Evolutionary conservation across 2,888 invertebrate species (phyloP), one percentile per base, ranked within the genome.

Genomic region (Hololepta plana): DNA sequence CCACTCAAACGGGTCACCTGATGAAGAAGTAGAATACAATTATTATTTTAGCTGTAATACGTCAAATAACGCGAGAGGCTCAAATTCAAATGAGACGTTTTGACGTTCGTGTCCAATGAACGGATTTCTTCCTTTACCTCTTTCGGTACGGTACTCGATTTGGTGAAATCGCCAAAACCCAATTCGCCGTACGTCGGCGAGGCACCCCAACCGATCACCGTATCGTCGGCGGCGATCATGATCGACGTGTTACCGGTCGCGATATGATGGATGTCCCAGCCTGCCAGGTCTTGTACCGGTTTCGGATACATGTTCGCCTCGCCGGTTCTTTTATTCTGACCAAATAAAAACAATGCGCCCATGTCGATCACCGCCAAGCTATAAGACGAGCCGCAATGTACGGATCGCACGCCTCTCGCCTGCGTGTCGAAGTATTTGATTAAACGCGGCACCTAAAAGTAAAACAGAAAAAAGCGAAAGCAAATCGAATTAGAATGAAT

Each of bases 241-340:
- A 81, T 70, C 14, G 84, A 85, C 1, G 84, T 85, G 46, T 75
- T 71, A 31, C 79, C 76, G 27, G 82, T 77, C 2, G 76, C 88
- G 20, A 91, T 67, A 38, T 75, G 70, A 30, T 81, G 71, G 12
- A 93, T 76, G 40, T 79, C 75, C 91, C 91, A 93, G 1, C 91
- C 90, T 33, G 77, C 72, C n/a, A 93, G 61, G 54, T 93, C 91
- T 41, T 85, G 87, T 3, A 91, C 77, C 0, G 87, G 85, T 47
- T 91, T 91, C 0, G 91, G 91, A 49, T 91, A 91, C 91, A 91
- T 91, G 42, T 87, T 87, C 3, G 91, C 91, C 50, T 93, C 93
- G 0, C 90, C 91, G 1, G 84, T 81, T 30, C 85, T 73, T 47
- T 90, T 91, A 0, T 81, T 82, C 49, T 87, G 87, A 0, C 93